A percentile compares a stretch with the other conserved stretches of the same genome.
Conservation (phyloP, 2,888 invertebrate species). For the Muscina levida region DNA sequence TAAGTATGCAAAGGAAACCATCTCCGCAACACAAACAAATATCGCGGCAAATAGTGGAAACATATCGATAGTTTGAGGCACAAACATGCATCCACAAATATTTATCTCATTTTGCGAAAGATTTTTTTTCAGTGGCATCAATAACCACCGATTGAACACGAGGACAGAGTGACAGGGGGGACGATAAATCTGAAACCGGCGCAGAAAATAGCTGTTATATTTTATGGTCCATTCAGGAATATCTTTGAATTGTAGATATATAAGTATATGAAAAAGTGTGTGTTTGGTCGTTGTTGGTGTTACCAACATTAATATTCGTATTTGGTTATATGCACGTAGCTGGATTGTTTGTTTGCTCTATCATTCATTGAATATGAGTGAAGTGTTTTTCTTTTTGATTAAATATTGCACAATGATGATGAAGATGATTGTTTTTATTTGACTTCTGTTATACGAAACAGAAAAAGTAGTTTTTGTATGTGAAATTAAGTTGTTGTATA, state of each 20-base stretch:
- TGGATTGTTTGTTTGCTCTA: constrained; percentile 9
- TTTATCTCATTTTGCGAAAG: no score
- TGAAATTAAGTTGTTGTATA: constrained; percentile 24
- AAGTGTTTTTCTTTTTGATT: constrained; percentile 34
- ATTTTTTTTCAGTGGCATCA: no score
- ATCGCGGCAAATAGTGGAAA: no score
- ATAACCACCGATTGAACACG: no score
- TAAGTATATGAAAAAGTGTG: background rate
- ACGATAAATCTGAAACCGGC: no score
- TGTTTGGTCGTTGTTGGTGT: no score
- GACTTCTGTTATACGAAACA: background rate
- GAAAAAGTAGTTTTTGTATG: constrained; percentile 19
- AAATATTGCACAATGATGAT: constrained; percentile 34
- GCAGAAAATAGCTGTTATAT: background rate
- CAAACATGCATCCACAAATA: no score
- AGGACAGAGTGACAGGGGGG: no score
- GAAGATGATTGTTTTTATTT: constrained; percentile 26
- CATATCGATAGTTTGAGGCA: no score
- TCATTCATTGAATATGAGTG: constrained; percentile 30
- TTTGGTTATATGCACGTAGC: background rate
- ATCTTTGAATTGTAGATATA: background rate
- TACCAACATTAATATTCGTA: background rate
- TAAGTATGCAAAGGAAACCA: no score
- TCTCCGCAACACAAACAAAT: no score
- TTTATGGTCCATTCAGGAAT: background rate